Base-by-base conservation (phyloP, 1,140 invertebrate genomes). In the Ceratosolen solmsi region DNA sequence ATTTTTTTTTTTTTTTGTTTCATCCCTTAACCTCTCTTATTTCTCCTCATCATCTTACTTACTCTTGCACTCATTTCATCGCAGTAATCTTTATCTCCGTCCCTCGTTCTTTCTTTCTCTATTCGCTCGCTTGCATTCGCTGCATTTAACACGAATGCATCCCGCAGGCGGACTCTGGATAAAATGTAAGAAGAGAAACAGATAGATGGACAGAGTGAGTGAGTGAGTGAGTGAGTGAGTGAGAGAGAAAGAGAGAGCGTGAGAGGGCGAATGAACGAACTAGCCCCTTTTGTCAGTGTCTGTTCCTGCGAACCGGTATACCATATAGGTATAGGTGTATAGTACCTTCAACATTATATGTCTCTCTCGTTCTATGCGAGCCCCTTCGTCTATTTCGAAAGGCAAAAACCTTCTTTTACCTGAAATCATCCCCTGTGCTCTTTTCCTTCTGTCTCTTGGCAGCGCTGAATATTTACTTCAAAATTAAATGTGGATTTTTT, bases 101-200 rank as follows among this genome's bases (percentile, higher is more conserved):
- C 86, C 89, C 36, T 51, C 33, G 49, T n/a, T 56, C 49, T n/a
- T 22, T 13, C 22, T 33, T 56, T 54, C 49, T 75, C 9, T 84
- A 22, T 41, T 51, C 25, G 15, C 46, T 54, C 46, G 33, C 56
- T 74, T 13, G 49, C n/a, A 36, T 41, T 79, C 87, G 87, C 87
- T 87, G 87, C 89, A 87, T 91, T 91, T 89, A 90, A 91, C 90
- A 83, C 90, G 90, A 92, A 92, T 90, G 87, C 89, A 89, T 89
- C 89, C 88, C 89, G 89, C 88, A 89, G 86, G 72, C 71, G 41
- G 33, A 38, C 20, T 17, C 27, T n/a, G 75, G 75, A 78, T 78
- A 78, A 77, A 33, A 36, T 25, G 71, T 11, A 51, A 25, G 27
- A 13, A 75, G 54, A 58, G n/a, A 22, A 51, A n/a, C n/a, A n/a